Evolutionary conservation across 2,113 vertebrate genomes (phyloP).

Genomic region (Prunella fulvescens): DNA sequence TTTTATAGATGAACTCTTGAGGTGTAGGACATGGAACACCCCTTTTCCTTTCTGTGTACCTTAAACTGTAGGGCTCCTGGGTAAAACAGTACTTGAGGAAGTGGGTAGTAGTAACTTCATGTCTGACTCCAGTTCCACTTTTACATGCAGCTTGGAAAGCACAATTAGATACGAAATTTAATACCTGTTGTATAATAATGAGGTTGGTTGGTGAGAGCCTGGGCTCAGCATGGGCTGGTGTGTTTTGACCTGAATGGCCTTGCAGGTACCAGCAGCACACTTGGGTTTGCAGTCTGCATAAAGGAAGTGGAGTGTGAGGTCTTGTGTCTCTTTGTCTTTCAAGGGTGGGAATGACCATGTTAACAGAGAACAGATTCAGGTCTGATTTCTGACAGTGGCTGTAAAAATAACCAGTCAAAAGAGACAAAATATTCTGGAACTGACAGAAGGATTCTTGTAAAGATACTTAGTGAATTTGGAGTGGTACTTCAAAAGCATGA

Average conservation of each 20-base stretch:
- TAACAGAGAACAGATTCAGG: not conserved
- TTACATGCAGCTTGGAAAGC: not conserved
- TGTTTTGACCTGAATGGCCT: not conserved
- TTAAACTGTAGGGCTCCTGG: not conserved
- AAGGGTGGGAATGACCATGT: not conserved
- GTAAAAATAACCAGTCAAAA: not conserved
- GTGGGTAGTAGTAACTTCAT: not conserved
- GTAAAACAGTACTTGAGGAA: not conserved
- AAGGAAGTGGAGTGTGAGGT: not conserved
- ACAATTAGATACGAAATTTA: not conserved
- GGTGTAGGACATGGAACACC: not conserved
- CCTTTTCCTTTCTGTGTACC: not conserved
- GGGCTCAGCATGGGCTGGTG: not conserved
- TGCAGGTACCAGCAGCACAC: not conserved
- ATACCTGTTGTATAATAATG: not conserved
- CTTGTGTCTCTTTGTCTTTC: not conserved
- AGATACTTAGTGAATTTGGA: not conserved
- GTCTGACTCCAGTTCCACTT: not conserved
- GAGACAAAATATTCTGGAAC: not conserved
- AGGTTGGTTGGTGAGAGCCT: not conserved
- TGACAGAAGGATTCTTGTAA: not conserved
- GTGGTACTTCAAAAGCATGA: not conserved
- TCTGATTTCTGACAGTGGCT: not conserved
- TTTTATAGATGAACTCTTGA: not conserved
- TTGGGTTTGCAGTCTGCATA: not conserved